Evolutionary conservation across 2,888 invertebrate genomes (phyloP).

Genomic region (Coelogynopora nodosa): DNA sequence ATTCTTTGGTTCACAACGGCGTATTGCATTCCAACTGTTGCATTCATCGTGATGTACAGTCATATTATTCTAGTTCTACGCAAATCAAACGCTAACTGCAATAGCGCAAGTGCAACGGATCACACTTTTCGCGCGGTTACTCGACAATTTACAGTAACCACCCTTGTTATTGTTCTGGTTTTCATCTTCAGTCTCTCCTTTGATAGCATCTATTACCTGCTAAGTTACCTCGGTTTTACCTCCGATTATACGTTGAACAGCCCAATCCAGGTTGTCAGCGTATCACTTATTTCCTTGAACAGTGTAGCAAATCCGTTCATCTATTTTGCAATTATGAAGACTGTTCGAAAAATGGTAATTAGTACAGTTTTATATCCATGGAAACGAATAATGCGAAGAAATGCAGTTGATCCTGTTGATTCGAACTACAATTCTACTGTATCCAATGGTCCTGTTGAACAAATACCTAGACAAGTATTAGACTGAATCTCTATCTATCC

Average conservation of each 20-base stretch:
- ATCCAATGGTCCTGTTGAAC: too few relatives aligned
- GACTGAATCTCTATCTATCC: too few relatives aligned
- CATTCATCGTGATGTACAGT: neutral
- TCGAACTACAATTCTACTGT: too few relatives aligned
- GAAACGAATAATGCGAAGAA: neutral
- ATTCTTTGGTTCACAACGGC: neutral
- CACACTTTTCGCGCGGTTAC: neutral
- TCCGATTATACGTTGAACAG: neutral
- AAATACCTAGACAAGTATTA: too few relatives aligned
- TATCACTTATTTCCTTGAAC: neutral
- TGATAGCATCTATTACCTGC: constrained; percentile 16
- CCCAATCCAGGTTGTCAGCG: neutral
- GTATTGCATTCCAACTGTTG: neutral
- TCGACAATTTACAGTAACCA: neutral
- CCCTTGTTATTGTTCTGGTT: neutral
- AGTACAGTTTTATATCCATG: neutral
- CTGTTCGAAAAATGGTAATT: neutral
- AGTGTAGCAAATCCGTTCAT: constrained; percentile 17
- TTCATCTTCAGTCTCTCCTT: constrained; percentile 8
- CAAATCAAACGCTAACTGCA: neutral
- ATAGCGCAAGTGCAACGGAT: neutral
- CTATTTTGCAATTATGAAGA: neutral
- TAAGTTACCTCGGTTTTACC: neutral
- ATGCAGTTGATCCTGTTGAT: too few relatives aligned
- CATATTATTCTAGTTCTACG: neutral